Percentiles rank a stretch among this genome's conserved stretches.
phyloP scores from a whole-genome alignment of 2,113 vertebrate genomes.

The Rhabdornis inornatus region DNA sequence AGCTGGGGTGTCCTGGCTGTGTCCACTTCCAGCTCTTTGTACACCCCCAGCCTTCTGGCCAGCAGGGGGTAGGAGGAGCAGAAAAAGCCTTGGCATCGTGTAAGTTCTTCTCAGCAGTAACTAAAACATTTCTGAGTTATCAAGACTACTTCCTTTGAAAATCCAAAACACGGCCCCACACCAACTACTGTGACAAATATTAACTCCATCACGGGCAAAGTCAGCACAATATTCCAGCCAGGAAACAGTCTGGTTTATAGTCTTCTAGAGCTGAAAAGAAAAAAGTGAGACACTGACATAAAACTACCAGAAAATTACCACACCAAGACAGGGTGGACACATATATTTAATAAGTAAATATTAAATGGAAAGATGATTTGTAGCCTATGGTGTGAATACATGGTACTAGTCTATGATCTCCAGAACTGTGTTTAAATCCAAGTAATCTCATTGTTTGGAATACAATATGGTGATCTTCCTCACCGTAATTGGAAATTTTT shows the following conservation, averaged over 20 bases:
- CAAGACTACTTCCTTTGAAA: neutral
- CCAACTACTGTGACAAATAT: neutral
- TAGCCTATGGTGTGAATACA: neutral
- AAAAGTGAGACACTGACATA: neutral
- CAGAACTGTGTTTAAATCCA: neutral
- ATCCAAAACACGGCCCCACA: neutral
- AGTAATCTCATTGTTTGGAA: neutral
- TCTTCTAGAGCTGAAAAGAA: neutral
- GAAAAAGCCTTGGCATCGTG: neutral
- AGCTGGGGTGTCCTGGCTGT: neutral
- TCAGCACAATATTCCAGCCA: neutral
- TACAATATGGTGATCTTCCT: neutral
- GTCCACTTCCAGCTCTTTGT: too few relatives aligned
- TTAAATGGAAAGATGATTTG: neutral
- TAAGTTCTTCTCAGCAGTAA: neutral
- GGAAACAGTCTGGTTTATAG: neutral
- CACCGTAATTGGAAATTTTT: neutral
- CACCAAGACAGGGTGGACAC: neutral
- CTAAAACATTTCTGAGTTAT: neutral
- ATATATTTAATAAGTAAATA: neutral
- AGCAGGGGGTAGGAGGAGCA: neutral
- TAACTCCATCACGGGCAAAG: rapidly evolving
- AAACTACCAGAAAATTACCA: neutral
- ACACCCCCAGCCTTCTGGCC: neutral
- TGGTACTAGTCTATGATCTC: neutral